These are phyloP conservation scores for Bufo bufo DNA, from an alignment of 2,113 vertebrate species.

Conservation along the genomic window DNA sequence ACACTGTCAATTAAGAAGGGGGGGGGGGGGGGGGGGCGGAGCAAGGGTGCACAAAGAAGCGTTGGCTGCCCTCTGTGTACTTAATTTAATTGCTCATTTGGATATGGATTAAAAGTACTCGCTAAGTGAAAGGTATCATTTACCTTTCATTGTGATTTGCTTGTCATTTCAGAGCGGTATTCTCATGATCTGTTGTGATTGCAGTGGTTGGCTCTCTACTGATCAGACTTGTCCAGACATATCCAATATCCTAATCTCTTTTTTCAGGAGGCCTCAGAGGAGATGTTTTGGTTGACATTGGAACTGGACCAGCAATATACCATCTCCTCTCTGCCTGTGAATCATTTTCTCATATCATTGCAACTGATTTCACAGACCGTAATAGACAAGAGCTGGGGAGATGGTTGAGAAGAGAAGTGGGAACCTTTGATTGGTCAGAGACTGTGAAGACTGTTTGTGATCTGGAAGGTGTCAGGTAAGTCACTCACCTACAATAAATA, in stretches of 20 bases:
- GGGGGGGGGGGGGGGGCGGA: too few relatives aligned
- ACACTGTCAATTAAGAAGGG: too few relatives aligned
- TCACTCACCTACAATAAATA: neutral
- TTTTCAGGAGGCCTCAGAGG: conserved; percentile 65
- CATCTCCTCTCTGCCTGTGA: conserved; percentile 70
- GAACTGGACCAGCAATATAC: conserved; percentile 71
- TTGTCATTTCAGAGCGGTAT: neutral
- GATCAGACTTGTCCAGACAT: neutral
- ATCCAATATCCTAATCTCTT: neutral
- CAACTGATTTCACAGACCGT: conserved; percentile 65
- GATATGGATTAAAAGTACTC: too few relatives aligned
- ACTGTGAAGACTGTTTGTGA: conserved; percentile 68
- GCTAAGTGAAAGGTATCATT: too few relatives aligned
- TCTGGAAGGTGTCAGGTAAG: conserved; percentile 70
- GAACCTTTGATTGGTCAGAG: conserved; percentile 69
- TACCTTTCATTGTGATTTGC: neutral
- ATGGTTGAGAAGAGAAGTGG: conserved; percentile 68
- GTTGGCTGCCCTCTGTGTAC: too few relatives aligned
- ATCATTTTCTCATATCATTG: conserved; percentile 66
- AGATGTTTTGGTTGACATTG: conserved; percentile 68
- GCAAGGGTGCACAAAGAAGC: too few relatives aligned
- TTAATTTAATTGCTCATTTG: too few relatives aligned
- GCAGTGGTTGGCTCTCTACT: neutral
- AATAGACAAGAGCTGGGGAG: conserved; percentile 68
- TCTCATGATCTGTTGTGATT: neutral